Percentiles rank a stretch among this genome's conserved stretches.
Evolutionary conservation across 1,140 invertebrate species (phyloP).

Genomic region (Branchinecta lindahli): DNA sequence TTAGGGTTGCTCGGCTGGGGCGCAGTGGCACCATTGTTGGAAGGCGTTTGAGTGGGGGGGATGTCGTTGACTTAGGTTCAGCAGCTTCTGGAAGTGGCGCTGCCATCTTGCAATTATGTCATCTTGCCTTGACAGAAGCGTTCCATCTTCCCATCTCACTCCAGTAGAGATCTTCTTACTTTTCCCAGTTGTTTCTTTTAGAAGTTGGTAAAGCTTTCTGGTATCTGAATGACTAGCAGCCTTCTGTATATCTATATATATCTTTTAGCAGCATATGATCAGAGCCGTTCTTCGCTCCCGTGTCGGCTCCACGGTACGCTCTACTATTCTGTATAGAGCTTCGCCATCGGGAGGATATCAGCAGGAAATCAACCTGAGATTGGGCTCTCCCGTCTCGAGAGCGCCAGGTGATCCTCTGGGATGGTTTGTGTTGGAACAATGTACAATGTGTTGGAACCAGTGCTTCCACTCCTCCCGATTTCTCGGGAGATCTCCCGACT

Average conservation of each 20-base stretch:
- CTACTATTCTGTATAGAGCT: neutral
- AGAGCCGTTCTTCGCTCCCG: neutral
- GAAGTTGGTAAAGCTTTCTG: neutral
- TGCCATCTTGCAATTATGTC: constrained; percentile 10
- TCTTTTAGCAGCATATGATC: neutral
- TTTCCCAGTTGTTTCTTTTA: constrained; percentile 1
- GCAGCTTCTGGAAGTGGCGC: constrained; percentile 1
- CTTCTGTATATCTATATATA: neutral
- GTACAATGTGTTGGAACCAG: too few relatives aligned
- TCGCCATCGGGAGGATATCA: too few relatives aligned
- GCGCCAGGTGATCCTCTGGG: too few relatives aligned
- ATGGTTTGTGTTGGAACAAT: too few relatives aligned
- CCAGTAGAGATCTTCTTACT: neutral
- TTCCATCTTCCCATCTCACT: neutral
- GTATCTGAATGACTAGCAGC: constrained; percentile 4
- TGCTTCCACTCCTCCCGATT: too few relatives aligned
- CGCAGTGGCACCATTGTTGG: neutral
- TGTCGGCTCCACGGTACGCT: neutral
- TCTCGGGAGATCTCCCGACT: too few relatives aligned
- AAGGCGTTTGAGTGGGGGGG: constrained; percentile 2
- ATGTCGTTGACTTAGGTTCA: neutral
- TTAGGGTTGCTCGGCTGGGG: neutral
- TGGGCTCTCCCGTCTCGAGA: too few relatives aligned
- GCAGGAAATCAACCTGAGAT: too few relatives aligned
- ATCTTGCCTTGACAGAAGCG: neutral